Percentiles rank a stretch among this genome's conserved stretches.
Evolutionary conservation across 1,140 invertebrate species (phyloP).

Genomic region (Camponotus pennsylvanicus): DNA sequence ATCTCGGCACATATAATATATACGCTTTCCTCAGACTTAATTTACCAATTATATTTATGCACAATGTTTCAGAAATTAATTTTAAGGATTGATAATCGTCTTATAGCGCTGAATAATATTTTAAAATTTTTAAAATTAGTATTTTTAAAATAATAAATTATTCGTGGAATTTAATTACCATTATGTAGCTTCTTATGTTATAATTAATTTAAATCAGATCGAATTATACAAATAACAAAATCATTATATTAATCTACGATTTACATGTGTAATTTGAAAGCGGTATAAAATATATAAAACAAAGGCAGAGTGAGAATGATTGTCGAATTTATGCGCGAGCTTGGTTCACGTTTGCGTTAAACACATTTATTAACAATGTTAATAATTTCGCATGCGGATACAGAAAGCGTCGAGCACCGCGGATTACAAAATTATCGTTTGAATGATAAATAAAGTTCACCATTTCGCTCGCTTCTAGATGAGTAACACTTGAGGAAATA

Average conservation of each 20-base stretch:
- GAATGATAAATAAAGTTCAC: conserved; percentile 67
- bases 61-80: conserved; percentile 3
- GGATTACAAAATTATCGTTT: conserved; percentile 59
- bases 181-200: not conserved
- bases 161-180: not conserved
- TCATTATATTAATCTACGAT: not conserved
- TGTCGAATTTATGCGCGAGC: not conserved
- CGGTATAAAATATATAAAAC: not conserved
- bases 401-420: conserved; percentile 42
- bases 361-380: conserved; percentile 59
- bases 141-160: not conserved
- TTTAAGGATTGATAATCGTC: not conserved
- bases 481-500: conserved; percentile 43
- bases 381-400: conserved; percentile 68
- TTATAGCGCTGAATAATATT: not conserved
- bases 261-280: not conserved
- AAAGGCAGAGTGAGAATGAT: conserved; percentile 44
- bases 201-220: not conserved
- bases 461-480: conserved; percentile 35
- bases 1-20: not conserved
- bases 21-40: not conserved
- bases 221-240: not conserved
- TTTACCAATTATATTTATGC: not conserved
- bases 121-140: not conserved
- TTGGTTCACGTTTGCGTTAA: conserved; percentile 40